phyloP scores from a whole-genome alignment of 2,888 invertebrate species.

The Lobophora halterata region DNA sequence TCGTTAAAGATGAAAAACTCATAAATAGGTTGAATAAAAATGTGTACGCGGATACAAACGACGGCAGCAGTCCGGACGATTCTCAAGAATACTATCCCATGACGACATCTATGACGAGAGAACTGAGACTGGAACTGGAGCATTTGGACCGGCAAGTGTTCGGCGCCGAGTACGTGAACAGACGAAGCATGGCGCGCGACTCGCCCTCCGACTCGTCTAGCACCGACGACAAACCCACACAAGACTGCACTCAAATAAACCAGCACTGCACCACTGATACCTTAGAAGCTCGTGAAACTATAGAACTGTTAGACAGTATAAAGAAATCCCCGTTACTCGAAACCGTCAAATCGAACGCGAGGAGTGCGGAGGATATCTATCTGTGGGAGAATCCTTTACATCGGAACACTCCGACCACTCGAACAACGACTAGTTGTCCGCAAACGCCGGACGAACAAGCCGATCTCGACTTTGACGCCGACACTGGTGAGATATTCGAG shows the following conservation, averaged over 20 bases:
- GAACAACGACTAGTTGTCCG: slow-evolving; percentile 71
- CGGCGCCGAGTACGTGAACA: slow-evolving; percentile 75
- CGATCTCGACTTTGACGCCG: slow-evolving; percentile 85
- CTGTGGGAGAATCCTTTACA: slow-evolving; percentile 91
- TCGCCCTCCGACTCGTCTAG: slow-evolving; percentile 70
- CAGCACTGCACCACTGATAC: slow-evolving; percentile 43
- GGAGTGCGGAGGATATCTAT: slow-evolving; percentile 85
- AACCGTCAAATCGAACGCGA: slow-evolving; percentile 61
- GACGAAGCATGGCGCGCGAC: slow-evolving; percentile 64
- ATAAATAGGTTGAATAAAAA: slow-evolving; percentile 49
- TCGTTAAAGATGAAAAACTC: slow-evolving; percentile 44
- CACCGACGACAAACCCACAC: slow-evolving; percentile 62
- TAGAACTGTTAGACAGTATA: slow-evolving; percentile 45
- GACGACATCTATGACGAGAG: slow-evolving; percentile 93
- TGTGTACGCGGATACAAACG: slow-evolving; percentile 61
- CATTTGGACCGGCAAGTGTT: slow-evolving; percentile 92
- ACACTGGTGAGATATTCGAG: slow-evolving; percentile 81
- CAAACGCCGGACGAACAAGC: slow-evolving; percentile 87
- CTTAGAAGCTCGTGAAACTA: slow-evolving; percentile 43
- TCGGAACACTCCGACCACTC: slow-evolving; percentile 70
- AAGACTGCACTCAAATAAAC: slow-evolving; percentile 47
- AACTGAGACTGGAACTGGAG: slow-evolving; percentile 89
- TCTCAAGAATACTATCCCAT: slow-evolving; percentile 92
- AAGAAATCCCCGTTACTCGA: slow-evolving; percentile 65
- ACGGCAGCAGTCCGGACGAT: slow-evolving; percentile 88